Base-by-base conservation (phyloP, 2,888 invertebrate genomes). In the Serrognathus titanus region DNA sequence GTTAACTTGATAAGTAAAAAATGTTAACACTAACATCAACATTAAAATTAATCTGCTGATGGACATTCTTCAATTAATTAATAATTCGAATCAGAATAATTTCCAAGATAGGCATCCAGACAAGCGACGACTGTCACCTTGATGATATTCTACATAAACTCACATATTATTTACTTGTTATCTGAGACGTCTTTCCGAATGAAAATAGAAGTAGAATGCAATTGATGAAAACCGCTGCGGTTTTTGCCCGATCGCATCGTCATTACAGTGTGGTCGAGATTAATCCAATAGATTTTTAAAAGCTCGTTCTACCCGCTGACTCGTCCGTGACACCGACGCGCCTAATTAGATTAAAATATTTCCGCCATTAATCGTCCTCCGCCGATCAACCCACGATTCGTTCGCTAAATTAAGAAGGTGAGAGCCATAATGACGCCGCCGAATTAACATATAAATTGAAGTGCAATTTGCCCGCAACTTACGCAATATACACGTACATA, bases 341-440 rank as follows among this genome's bases (percentile, higher is more conserved):
- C 57, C 48, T 57, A 61, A 61, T 61, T 61, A 61, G 61, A 59
- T 61, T 61, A 63, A 62, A 63, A 61, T 63, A 63, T 63, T 59
- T 59, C 55, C 59, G 55, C 56, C 60, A 63, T 63, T 63, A 63
- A 63, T 63, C 63, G 59, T 46, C 48, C 41, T 51, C 45, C 41
- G 49, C 57, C 43, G 11, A 43, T 36, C 39, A 16, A 38, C 40
- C 41, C 40, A 16, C 43, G 43, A 31, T 6, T 31, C 16, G 1
- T 31, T 43, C 43, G 43, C 20, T 43, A 43, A 43, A 43, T 43
- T 43, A 47, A 43, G 40, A 54, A 49, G 54, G 54, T 54, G 54
- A 31, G 37, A 54, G 35, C 49, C 49, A 54, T 54, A 54, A 54
- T 54, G 43, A 49, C 37, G 36, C 48, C 54, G 37, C 51, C 47